Base-by-base conservation (phyloP, 92 coral and sea anemone species). In the Porites lobata region DNA sequence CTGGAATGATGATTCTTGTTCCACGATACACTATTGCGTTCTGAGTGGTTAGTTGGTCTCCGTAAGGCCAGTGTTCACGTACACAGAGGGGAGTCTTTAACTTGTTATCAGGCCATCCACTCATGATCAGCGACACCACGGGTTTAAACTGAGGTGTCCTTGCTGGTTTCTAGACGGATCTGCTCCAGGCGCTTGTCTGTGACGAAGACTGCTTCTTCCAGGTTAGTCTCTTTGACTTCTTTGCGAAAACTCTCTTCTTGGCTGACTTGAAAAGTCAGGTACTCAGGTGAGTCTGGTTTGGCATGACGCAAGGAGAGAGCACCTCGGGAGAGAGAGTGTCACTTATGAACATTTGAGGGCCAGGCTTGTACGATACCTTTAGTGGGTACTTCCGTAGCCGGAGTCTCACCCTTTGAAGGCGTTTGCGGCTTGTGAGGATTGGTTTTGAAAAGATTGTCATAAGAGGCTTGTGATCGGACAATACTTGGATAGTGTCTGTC, bases 51-150 rank as follows among this genome's bases (percentile, higher is more conserved):
- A 72, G 76, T 24, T 83, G 84, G 24, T 88, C 87, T 65, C 63
- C 50, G 66, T 81, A 88, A 24, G 26, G 18, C 87, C 86, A 86
- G 63, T 72, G 50, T 76, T 72, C 82, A 7, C 50, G 77, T 19
- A 74, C 74, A 17, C 68, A 59, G 15, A 81, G 18, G 7, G 86
- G 86, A 38, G 3, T 29, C 32, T 29, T 38, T 38, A 38, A 38
- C 87, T 86, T 86, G 83, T 86, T 72, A 29, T 91, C 47, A 53
- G 92, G 91, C 94, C 96, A 94, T 32, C 96, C 94, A 17, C 69
- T 85, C 53, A 75, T 79, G 77, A 90, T 87, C 14, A 90, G 56
- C 52, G 66, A 53, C 89, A 81, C 81, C 64, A 92, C 32, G 72
- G 9, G 92, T 83, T 84, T 88, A 92, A 19, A 92, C 70, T n/a